phyloP scores from a whole-genome alignment of 2,888 invertebrate genomes.

The Erebia epiphron region DNA sequence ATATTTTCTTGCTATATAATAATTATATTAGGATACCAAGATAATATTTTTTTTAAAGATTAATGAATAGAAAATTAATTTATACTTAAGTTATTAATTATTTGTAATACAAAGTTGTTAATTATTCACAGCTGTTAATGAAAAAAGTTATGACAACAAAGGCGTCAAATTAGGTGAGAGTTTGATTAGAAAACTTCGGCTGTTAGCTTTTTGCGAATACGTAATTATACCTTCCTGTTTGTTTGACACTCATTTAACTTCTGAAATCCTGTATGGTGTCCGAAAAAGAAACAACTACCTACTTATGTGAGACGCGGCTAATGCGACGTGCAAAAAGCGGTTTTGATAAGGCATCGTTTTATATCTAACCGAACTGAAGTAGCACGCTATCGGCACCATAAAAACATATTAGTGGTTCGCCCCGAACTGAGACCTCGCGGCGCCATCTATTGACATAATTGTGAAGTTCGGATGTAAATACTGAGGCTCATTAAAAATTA shows the following conservation, averaged over 20 bases:
- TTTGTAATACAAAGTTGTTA: conserved; percentile 8
- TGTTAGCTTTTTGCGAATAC: conserved; percentile 22
- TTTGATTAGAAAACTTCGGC: conserved; percentile 25
- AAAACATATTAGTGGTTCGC: no score
- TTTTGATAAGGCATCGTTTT: no score
- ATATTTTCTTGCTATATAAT: neutral
- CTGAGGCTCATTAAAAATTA: no score
- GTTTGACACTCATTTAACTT: neutral
- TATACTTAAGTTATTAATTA: neutral
- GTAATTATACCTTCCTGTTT: conserved; percentile 10
- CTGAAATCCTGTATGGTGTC: neutral
- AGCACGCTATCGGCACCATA: no score
- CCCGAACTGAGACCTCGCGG: no score
- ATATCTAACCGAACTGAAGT: no score
- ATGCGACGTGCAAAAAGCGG: no score
- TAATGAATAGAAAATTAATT: conserved; percentile 2
- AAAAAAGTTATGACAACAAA: conserved; percentile 16
- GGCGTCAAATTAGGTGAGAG: conserved; percentile 18
- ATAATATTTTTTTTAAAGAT: neutral
- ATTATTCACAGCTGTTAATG: conserved; percentile 15
- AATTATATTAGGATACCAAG: neutral
- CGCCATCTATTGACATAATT: no score
- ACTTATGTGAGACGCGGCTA: no score
- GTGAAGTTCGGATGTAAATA: no score
- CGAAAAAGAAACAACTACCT: no score